Percentiles rank a stretch among this genome's conserved stretches.
Conservation (phyloP, 2,113 vertebrate genomes). For the Syrrhaptes paradoxus region DNA sequence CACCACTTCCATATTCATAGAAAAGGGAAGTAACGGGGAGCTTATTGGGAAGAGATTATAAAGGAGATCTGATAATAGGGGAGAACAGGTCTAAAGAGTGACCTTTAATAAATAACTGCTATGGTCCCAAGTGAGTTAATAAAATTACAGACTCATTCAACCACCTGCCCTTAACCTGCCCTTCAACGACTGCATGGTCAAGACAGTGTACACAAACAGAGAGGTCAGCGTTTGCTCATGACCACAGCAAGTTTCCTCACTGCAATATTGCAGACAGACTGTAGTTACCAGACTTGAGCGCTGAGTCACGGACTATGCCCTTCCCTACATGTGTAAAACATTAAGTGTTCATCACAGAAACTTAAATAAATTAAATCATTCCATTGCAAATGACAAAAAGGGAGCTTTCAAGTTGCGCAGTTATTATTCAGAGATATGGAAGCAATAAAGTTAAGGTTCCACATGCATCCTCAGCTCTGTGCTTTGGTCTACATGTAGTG, state of each 20-base stretch:
- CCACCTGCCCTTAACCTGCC: constrained; percentile 12
- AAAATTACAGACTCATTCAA: constrained; percentile 10
- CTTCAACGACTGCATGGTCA: constrained; percentile 3
- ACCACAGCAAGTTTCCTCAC: background rate
- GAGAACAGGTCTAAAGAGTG: background rate
- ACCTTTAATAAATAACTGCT: background rate
- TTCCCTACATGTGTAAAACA: constrained; percentile 39
- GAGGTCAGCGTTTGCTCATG: constrained; percentile 10
- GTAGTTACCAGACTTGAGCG: background rate
- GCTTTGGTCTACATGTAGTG: background rate
- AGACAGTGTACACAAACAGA: constrained; percentile 23
- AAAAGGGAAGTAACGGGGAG: background rate
- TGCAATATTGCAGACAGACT: background rate
- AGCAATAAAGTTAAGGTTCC: constrained; percentile 49
- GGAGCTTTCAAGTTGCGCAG: constrained; percentile 19
- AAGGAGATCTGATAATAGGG: background rate
- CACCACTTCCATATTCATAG: background rate
- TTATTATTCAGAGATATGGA: constrained; percentile 46
- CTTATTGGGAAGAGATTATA: background rate
- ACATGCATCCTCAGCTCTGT: background rate
- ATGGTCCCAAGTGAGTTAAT: background rate
- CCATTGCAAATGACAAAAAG: constrained; percentile 42
- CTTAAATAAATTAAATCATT: constrained; percentile 58
- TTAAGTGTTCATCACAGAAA: constrained; percentile 57
- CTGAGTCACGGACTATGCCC: constrained; percentile 4